Conservation (phyloP, 2,797 vertebrate species). For the Gouania willdenowi region DNA sequence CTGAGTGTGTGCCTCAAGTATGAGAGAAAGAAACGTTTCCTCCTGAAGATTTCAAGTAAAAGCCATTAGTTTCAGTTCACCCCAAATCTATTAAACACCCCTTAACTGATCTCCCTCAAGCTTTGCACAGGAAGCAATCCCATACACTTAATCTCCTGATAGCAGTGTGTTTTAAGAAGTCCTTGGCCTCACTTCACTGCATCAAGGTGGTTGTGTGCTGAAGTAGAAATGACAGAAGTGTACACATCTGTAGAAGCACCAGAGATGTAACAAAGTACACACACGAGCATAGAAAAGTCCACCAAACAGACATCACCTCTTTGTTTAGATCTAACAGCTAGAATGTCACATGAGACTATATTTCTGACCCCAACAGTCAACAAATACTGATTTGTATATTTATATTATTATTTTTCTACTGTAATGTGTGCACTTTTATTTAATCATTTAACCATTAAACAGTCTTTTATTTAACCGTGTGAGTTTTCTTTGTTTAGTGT, state of each 20-base stretch:
- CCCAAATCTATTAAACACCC: slow-evolving; percentile 39
- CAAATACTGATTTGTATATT: no score
- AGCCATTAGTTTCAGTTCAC: slow-evolving; percentile 35
- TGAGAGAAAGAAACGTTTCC: slow-evolving; percentile 23
- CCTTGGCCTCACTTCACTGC: slow-evolving; percentile 16
- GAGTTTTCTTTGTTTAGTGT: no score
- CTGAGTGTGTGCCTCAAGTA: slow-evolving; percentile 14
- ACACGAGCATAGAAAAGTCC: no score
- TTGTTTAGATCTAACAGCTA: no score
- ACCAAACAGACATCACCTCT: no score
- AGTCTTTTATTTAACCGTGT: no score
- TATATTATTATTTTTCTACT: no score
- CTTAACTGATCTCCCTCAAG: slow-evolving; percentile 33
- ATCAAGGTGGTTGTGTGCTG: slow-evolving; percentile 10
- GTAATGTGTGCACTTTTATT: no score
- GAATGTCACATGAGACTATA: no score
- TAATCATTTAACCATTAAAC: no score
- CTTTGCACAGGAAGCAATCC: slow-evolving; percentile 38
- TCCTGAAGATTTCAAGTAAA: slow-evolving; percentile 18
- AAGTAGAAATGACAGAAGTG: slow-evolving; percentile 2
- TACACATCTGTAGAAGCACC: not conserved
- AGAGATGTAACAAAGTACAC: no score
- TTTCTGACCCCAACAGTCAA: no score
- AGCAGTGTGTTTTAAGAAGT: slow-evolving; percentile 21
- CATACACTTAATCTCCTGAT: slow-evolving; percentile 33